These are phyloP conservation scores for Drosophila ironensis DNA, from an alignment of 1,140 invertebrate species.

Conservation along the genomic window DNA sequence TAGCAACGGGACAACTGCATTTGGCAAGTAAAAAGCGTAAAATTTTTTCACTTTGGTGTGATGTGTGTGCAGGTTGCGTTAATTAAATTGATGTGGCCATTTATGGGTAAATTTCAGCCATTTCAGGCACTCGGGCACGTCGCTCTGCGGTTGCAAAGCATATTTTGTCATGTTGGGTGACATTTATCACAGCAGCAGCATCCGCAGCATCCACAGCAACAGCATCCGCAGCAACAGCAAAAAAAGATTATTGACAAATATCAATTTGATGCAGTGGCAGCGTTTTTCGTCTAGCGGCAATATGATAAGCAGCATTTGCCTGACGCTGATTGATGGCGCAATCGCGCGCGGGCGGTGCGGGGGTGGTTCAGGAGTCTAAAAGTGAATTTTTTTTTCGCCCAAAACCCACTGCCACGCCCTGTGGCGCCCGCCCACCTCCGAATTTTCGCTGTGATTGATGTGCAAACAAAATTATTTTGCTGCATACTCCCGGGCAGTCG, in stretches of 20 bases:
- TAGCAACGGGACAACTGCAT: not conserved
- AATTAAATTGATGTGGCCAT: slow-evolving; percentile 43
- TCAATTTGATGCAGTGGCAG: slow-evolving; percentile 59
- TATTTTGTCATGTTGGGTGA: slow-evolving; percentile 36
- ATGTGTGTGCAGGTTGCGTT: slow-evolving; percentile 16
- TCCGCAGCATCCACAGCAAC: not conserved
- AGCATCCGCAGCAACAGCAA: not conserved
- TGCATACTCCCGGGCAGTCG: slow-evolving; percentile 26
- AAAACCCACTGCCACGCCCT: slow-evolving; percentile 1
- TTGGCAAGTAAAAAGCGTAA: not conserved
- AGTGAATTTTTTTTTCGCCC: slow-evolving; percentile 31
- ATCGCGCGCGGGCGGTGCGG: not conserved
- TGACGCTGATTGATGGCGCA: slow-evolving; percentile 58
- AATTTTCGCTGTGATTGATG: slow-evolving; percentile 33
- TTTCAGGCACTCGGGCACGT: slow-evolving; percentile 14
- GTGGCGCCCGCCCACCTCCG: not conserved
- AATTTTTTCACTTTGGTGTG: not conserved
- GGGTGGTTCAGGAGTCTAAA: slow-evolving; percentile 21
- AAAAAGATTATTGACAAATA: slow-evolving; percentile 66
- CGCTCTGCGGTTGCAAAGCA: slow-evolving; percentile 16
- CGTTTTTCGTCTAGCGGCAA: slow-evolving; percentile 17
- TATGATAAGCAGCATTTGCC: slow-evolving; percentile 41
- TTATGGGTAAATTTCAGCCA: slow-evolving; percentile 10
- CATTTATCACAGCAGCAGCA: slow-evolving; percentile 36
- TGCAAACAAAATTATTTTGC: slow-evolving; percentile 32